Conservation (phyloP, 1,140 invertebrate species). For the Lepidurus couesii region DNA sequence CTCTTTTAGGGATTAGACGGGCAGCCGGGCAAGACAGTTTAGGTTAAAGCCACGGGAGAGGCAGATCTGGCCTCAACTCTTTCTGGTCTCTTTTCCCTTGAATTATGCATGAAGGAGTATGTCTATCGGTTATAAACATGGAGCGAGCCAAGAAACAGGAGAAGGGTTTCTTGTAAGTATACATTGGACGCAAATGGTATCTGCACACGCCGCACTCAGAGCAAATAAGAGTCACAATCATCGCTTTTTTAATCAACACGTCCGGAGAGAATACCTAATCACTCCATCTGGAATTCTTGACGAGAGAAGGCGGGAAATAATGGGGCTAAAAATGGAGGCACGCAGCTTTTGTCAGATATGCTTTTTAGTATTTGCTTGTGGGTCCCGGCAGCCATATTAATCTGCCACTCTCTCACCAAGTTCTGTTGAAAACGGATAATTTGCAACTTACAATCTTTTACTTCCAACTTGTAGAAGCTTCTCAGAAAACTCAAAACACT, state of each 20-base stretch:
- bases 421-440: too few relatives aligned
- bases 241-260: not conserved
- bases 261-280: not conserved
- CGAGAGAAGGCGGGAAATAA: not conserved
- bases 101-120: not conserved
- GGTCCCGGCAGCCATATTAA: too few relatives aligned
- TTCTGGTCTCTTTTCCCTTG: not conserved
- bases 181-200: not conserved
- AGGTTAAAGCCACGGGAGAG: slow-evolving; percentile 15
- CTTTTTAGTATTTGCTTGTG: too few relatives aligned
- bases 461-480: too few relatives aligned
- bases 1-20: not conserved
- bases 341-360: not conserved
- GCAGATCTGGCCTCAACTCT: not conserved
- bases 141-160: not conserved
- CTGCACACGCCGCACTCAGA: not conserved
- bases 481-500: too few relatives aligned
- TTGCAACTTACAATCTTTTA: too few relatives aligned
- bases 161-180: not conserved
- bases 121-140: not conserved
- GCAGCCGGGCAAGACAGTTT: not conserved
- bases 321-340: not conserved
- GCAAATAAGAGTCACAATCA: not conserved
- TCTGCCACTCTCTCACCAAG: too few relatives aligned
- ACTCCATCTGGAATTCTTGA: not conserved